Percentiles rank a stretch among this genome's conserved stretches.
phyloP scores from a whole-genome alignment of 2,888 invertebrate species.

The Therioaphis trifolii region DNA sequence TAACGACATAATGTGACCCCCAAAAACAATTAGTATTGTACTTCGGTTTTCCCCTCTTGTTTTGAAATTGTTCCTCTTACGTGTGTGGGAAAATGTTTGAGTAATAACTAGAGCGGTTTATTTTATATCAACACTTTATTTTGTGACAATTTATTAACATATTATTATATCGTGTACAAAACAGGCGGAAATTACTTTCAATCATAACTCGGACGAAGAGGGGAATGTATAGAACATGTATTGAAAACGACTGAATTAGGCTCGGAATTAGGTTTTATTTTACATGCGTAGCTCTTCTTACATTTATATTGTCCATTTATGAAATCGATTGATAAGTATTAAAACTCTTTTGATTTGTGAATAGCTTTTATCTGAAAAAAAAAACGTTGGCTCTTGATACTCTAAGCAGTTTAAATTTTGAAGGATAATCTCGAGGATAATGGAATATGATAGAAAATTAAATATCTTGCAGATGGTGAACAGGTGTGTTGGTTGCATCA shows the following conservation, averaged over 20 bases:
- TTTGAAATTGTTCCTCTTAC: background rate
- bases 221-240: background rate
- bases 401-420: background rate
- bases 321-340: background rate
- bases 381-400: background rate
- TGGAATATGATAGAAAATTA: background rate
- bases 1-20: slow-evolving; percentile 12
- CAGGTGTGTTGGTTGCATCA: slow-evolving; percentile 35
- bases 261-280: too few relatives aligned
- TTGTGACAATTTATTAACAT: slow-evolving; percentile 51
- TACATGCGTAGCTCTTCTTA: background rate
- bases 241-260: slow-evolving; percentile 28
- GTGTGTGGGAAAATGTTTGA: slow-evolving; percentile 43
- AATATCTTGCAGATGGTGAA: background rate
- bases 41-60: slow-evolving; percentile 25
- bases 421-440: too few relatives aligned
- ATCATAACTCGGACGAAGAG: slow-evolving; percentile 3
- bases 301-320: background rate
- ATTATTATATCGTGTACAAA: slow-evolving; percentile 34
- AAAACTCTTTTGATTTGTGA: background rate
- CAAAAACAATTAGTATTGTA: slow-evolving; percentile 33
- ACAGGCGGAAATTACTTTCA: slow-evolving; percentile 55
- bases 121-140: slow-evolving; percentile 35
- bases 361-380: background rate
- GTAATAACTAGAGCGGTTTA: slow-evolving; percentile 36